These are phyloP conservation scores for Drosophila hamatofila DNA, from an alignment of 2,888 invertebrate species.

Conservation along the genomic window DNA sequence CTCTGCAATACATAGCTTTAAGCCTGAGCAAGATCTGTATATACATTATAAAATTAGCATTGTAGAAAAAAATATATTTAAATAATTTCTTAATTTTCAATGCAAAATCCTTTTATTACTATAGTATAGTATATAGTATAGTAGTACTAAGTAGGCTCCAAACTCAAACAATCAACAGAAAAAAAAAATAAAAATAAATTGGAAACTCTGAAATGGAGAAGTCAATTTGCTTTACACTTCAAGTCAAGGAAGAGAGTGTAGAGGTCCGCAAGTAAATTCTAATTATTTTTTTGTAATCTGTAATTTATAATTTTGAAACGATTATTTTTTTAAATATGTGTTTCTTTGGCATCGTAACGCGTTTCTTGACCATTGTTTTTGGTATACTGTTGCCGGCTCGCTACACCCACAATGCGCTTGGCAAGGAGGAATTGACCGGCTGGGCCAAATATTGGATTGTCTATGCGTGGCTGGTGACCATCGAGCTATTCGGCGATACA, in stretches of 20 bases:
- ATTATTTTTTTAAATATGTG: slow-evolving; percentile 37
- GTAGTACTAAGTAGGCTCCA: background rate
- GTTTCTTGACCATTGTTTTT: slow-evolving; percentile 50
- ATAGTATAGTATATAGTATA: too few species aligned
- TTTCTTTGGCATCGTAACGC: slow-evolving; percentile 43
- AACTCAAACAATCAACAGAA: background rate
- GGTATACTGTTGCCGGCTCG: slow-evolving; percentile 63
- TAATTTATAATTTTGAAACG: slow-evolving; percentile 4
- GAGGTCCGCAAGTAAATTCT: background rate
- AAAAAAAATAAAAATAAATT: background rate
- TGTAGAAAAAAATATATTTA: too few species aligned
- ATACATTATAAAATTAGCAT: too few species aligned
- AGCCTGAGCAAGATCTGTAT: too few species aligned
- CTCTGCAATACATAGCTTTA: too few species aligned
- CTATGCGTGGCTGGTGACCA: slow-evolving; percentile 96
- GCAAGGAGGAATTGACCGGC: slow-evolving; percentile 22
- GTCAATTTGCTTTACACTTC: background rate
- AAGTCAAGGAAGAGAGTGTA: background rate
- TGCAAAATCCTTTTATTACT: too few species aligned
- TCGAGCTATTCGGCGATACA: slow-evolving; percentile 97
- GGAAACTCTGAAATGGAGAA: background rate
- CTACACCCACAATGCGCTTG: slow-evolving; percentile 48
- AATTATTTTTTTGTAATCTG: slow-evolving; percentile 7
- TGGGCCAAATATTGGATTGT: slow-evolving; percentile 72
- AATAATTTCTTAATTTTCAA: too few species aligned